phyloP scores from a whole-genome alignment of 2,113 vertebrate genomes.

The Indicator maculatus region DNA sequence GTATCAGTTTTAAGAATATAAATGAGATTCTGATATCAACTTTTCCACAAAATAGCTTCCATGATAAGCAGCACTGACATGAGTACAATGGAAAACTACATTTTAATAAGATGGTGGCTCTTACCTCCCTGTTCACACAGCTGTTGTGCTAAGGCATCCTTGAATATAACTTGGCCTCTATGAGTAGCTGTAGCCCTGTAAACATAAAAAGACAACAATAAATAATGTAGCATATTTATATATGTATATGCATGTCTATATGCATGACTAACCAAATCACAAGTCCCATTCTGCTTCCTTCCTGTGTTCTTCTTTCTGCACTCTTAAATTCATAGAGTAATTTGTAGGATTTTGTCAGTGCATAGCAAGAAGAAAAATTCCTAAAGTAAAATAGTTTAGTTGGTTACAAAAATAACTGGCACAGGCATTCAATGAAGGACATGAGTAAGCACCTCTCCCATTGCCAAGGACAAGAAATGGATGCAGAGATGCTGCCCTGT shows the following conservation, averaged over 20 bases:
- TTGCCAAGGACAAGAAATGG: not conserved
- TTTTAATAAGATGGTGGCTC: not conserved
- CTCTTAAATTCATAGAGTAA: not conserved
- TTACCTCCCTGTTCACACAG: conserved; percentile 98
- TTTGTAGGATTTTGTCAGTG: not conserved
- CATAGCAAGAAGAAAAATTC: not conserved
- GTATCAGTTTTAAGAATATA: not conserved
- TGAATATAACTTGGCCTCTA: conserved; percentile 97
- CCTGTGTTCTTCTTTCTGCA: not conserved
- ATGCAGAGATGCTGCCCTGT: not conserved
- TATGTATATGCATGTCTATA: not conserved
- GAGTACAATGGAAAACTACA: not conserved
- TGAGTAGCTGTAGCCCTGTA: conserved; percentile 95
- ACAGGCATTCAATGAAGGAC: not conserved
- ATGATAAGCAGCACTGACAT: not conserved
- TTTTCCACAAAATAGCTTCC: not conserved
- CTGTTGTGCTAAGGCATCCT: conserved; percentile 97
- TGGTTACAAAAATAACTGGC: not conserved
- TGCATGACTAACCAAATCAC: not conserved
- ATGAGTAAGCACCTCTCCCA: not conserved
- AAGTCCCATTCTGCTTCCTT: not conserved
- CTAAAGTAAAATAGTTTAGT: not conserved
- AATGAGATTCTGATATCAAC: not conserved
- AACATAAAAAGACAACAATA: conserved; percentile 49
- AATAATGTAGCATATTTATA: not conserved